A percentile compares a stretch with the other conserved stretches of the same genome.
Evolutionary conservation across 2,113 vertebrate genomes (phyloP).

Genomic region (Erythrocercus mccallii): DNA sequence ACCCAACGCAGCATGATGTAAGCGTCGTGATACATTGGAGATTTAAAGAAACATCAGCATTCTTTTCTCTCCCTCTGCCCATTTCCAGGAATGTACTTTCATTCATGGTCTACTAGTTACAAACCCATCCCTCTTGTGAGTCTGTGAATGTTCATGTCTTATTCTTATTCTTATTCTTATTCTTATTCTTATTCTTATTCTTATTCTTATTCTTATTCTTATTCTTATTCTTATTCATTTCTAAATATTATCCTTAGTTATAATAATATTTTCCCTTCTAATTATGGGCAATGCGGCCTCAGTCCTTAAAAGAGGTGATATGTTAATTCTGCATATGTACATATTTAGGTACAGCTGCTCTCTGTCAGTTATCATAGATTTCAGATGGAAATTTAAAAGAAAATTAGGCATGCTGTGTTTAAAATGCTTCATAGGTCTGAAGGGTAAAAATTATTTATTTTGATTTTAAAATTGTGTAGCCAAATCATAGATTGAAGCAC

Average conservation of each 20-base stretch:
- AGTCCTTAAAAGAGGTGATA: background rate
- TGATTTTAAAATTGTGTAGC: background rate
- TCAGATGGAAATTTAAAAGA: background rate
- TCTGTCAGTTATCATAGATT: background rate
- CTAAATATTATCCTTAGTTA: background rate
- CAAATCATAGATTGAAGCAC: background rate
- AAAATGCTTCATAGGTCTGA: background rate
- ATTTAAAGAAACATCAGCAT: conserved; percentile 10
- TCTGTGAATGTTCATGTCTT: background rate
- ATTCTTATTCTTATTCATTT: too few relatives aligned
- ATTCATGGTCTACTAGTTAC: background rate
- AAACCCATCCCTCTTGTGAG: background rate
- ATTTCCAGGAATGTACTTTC: background rate
- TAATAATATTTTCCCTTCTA: background rate
- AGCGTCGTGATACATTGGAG: conserved; percentile 54
- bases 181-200: background rate
- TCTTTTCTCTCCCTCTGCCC: background rate
- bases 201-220: background rate
- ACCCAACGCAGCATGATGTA: conserved; percentile 57
- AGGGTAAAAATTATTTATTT: background rate
- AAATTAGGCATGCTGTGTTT: background rate
- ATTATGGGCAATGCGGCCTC: background rate
- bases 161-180: background rate
- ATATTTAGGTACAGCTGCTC: background rate
- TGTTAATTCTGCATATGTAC: background rate